Conservation (phyloP, 2,113 vertebrate genomes). For the Eulemur macaco region DNA sequence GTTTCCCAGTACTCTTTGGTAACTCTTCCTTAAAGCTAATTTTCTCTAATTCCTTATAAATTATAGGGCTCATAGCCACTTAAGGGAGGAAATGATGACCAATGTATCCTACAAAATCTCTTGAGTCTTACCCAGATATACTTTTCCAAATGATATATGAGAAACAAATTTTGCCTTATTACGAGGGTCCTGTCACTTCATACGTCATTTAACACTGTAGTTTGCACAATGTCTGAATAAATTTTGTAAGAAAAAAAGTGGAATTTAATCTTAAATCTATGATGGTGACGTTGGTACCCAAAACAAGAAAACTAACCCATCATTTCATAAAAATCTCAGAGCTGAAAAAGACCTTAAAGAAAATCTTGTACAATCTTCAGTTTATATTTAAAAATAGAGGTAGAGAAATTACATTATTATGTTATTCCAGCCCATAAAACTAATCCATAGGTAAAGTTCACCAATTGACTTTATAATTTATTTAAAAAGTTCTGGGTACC, state of each 20-base stretch:
- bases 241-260: not conserved
- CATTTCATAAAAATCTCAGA: constrained; percentile 15
- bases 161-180: constrained; percentile 32
- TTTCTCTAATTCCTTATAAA: not conserved
- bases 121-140: not conserved
- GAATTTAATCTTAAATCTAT: not conserved
- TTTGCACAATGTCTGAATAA: not conserved
- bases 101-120: constrained; percentile 6
- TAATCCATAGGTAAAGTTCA: not conserved
- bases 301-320: constrained; percentile 8
- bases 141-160: constrained; percentile 28
- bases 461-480: not conserved
- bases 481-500: not conserved
- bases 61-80: not conserved
- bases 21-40: not conserved
- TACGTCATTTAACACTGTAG: not conserved
- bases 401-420: not conserved
- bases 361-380: not conserved
- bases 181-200: not conserved
- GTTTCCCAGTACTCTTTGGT: not conserved
- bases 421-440: not conserved
- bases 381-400: not conserved
- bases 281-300: not conserved
- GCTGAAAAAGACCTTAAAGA: not conserved
- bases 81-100: not conserved